Evolutionary conservation across 2,888 invertebrate genomes (phyloP), one percentile per base, ranked within the genome.

Genomic region (Melanchra persicariae): DNA sequence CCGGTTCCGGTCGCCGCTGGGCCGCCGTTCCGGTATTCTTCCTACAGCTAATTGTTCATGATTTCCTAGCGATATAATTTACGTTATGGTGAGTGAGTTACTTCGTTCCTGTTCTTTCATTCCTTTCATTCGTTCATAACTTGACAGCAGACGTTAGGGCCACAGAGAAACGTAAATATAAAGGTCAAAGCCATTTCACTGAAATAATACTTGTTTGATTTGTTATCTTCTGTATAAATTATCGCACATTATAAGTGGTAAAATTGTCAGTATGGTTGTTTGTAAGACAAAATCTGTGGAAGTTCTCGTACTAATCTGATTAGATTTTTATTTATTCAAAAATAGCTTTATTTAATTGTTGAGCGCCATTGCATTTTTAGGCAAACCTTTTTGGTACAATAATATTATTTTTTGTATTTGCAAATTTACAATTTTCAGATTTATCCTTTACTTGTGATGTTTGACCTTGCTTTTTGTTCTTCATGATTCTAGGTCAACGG

Each of bases 21-120:
- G 72, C 81, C 82, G 70, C 71, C 66, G 74, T 79, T 88, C 89
- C 90, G 85, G 84, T 80, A 80, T 87, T 87, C 80, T 87, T 87
- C 82, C 77, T 78, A 70, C 60, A 74, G 43, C 70, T 82, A 87
- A 86, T 86, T 87, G 80, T 87, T 77, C 86, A 80, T 86, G 81
- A 81, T 86, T 81, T 82, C 79, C 80, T 79, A 34, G 47, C 24
- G 65, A 60, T 74, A 75, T 73, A 64, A 73, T 82, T 84, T 64
- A 63, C 60, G 43, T 60, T 49, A 67, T 49, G 52, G 74, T 45
- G 81, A 64, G 59, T 77, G 82, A 82, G 55, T 67, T 58, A 74
- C 75, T 55, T 65, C 47, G 49, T 81, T 76, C 64, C 51, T 81
- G 58, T 76, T 60, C 70, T 45, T 72, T 72, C 54, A 51, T 67